phyloP scores from a whole-genome alignment of 2,797 vertebrate species.

The Orestias chungarensis region DNA sequence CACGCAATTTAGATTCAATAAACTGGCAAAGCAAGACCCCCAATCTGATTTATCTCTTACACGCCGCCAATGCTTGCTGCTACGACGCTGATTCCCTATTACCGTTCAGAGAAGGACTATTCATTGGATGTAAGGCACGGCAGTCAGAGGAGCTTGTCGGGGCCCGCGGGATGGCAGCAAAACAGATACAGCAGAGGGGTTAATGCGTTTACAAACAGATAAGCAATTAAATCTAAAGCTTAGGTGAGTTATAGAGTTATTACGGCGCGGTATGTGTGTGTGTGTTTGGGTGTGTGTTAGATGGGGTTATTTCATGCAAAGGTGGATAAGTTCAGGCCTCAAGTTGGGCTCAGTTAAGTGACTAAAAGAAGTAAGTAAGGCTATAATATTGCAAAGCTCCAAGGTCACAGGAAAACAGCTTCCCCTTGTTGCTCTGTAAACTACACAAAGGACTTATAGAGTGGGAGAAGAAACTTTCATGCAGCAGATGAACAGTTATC shows the following conservation, averaged over 20 bases:
- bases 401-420: conserved; percentile 61
- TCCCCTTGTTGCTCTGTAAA: conserved; percentile 65
- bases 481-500: conserved; percentile 10
- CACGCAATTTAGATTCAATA: conserved; percentile 98
- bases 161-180: conserved; percentile 70
- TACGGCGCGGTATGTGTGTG: conserved; percentile 56
- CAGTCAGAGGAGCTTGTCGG: conserved; percentile 73
- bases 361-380: conserved; percentile 61
- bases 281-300: conserved; percentile 2
- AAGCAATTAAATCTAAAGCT: conserved; percentile 80
- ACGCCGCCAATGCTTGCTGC: conserved; percentile 77
- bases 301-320: conserved; percentile 56
- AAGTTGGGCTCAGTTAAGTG: conserved; percentile 51
- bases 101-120: conserved; percentile 86
- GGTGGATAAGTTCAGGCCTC: conserved; percentile 53
- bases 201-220: conserved; percentile 80
- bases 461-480: conserved; percentile 44
- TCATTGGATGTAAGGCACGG: conserved; percentile 86
- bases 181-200: conserved; percentile 77
- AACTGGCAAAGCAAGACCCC: conserved; percentile 87
- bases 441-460: conserved; percentile 53
- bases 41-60: conserved; percentile 96
- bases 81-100: conserved; percentile 84
- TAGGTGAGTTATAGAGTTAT: conserved; percentile 80
- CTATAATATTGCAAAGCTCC: conserved; percentile 67